Evolutionary conservation across 2,113 vertebrate species (phyloP), one percentile per base, ranked within the genome.

Genomic region (Channa maculata): DNA sequence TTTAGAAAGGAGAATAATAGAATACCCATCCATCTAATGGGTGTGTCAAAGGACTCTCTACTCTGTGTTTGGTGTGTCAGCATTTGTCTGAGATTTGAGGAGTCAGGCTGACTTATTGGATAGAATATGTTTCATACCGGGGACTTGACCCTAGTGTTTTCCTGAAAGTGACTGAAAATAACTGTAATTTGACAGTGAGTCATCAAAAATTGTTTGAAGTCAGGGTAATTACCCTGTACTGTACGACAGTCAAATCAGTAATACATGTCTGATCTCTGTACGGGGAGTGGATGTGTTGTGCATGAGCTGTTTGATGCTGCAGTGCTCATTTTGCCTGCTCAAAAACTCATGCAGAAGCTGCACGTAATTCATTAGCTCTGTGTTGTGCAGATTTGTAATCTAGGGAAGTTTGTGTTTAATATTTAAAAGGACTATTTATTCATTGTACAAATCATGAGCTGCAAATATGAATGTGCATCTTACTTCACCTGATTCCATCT

Each of bases 21-120:
- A 14, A 37, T 97, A 6, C 96, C 95, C 34, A 91, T 96, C 72
- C 84, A 97, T 87, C 93, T 97, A 12, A 96, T 96, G 87, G 96
- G 95, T 33, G 97, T 96, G 1, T 0, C 72, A n/a, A 83, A 69
- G 64, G 96, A 96, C 85, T 37, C 78, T 39, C 0, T 96, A 37
- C 84, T 97, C 63, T 2, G 6, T 95, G 71, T 77, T 93, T 65
- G 96, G 96, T 97, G 94, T 94, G 96, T 69, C 54, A 9, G 15
- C 54, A 9, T 53, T 79, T 2, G 39, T 68, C 68, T 73, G 54
- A 73, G 36, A 77, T 77, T 63, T 55, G 37, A 63, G 88, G 74
- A 80, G 65, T 85, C 74, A 86, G 39, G 6, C 46, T 76, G 15
- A 46, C n/a, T 33, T 57, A 71, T 59, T 61, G 10, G 50, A 13